Base-by-base conservation (phyloP, 2,113 vertebrate genomes). In the Apodemus speciosus region DNA sequence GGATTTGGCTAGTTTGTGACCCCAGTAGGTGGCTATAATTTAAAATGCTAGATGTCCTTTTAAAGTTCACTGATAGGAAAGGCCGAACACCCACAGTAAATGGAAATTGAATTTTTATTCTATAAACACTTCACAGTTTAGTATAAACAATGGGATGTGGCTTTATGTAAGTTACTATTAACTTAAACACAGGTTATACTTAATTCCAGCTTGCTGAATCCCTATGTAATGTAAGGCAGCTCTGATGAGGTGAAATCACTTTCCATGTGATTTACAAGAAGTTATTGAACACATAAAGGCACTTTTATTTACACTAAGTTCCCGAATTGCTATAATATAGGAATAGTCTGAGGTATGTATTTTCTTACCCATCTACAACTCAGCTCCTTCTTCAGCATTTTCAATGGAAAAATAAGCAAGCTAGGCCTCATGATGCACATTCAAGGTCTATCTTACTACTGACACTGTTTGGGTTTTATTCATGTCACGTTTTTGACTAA, bases 281-380 rank as follows among this genome's bases (percentile, higher is more conserved):
- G 40, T 81, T 88, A 92, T 90, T 90, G 83, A 90, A 90, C 68
- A 84, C 20, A 51, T 76, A 76, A 71, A 89, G 56, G 73, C 64
- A 87, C 20, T 88, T 93, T 95, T 85, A 94, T 81, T 76, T 92
- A 84, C n/a, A n/a, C 18, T 53, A 85, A 85, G 40, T 30, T 72
- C 62, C 64, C 38, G 14, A 85, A 85, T 30, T 9, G 51, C 86
- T 25, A 9, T 76, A 23, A 81, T 66, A 38, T 76, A 43, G 14
- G 58, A 89, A 91, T 56, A n/a, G 4, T 15, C 4, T 20, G 81
- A 7, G 11, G 35, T 72, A 66, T n/a, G 6, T 58, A 10, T 21
- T 76, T 79, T 75, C 43, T 79, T 51, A 18, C 23, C 56, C 3
- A 80, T 27, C n/a, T 8, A 0, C 23, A 32, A 32, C 49, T 79